Conservation (phyloP, 2,888 invertebrate species). For the Dryobotodes eremita region DNA sequence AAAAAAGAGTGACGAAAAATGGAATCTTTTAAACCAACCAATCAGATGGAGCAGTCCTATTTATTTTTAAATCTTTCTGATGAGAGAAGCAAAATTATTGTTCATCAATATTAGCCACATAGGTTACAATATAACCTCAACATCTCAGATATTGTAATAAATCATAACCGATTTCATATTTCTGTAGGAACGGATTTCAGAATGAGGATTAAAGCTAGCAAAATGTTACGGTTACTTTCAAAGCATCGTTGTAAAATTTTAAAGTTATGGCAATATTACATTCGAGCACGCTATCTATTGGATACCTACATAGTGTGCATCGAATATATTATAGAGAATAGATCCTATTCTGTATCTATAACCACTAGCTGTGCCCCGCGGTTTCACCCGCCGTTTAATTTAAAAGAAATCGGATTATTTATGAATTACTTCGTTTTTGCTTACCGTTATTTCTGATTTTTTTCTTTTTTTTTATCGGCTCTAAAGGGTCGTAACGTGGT, state of each 20-base stretch:
- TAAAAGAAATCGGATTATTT: no score
- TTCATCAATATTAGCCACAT: background rate
- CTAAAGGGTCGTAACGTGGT: no score
- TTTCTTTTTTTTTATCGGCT: no score
- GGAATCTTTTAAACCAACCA: background rate
- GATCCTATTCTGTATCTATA: no score
- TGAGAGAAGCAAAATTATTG: background rate
- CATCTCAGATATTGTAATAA: background rate
- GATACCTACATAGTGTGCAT: no score
- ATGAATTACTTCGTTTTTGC: no score
- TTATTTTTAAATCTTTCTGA: background rate
- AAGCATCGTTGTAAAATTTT: constrained; percentile 26
- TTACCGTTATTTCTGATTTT: no score
- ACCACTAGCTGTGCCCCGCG: no score
- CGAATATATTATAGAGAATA: no score
- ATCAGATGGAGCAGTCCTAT: background rate
- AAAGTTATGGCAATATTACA: constrained; percentile 29
- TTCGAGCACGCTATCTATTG: constrained; percentile 8
- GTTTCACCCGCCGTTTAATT: no score
- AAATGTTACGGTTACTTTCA: constrained; percentile 15
- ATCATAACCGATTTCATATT: background rate
- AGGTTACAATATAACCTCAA: background rate
- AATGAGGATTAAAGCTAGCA: constrained; percentile 19
- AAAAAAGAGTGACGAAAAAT: background rate
- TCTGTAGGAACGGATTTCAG: background rate